Evolutionary conservation across 2,113 vertebrate genomes (phyloP).

Genomic region (Thinocorus orbignyianus): DNA sequence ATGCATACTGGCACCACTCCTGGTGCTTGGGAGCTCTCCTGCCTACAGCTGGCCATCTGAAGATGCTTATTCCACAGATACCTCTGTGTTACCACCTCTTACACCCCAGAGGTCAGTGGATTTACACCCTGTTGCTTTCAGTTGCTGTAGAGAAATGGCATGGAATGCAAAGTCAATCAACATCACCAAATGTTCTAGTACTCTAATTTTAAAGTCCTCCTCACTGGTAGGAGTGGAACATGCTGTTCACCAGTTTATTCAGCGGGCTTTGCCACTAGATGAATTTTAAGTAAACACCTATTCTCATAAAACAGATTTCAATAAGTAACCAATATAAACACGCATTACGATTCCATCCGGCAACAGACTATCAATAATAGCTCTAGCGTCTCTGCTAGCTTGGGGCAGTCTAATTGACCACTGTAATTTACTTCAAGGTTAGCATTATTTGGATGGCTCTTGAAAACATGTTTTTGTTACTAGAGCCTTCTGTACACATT

Average conservation of each 20-base stretch:
- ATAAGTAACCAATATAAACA: neutral
- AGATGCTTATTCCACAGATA: neutral
- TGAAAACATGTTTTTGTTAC: neutral
- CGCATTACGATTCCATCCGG: neutral
- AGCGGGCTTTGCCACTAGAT: neutral
- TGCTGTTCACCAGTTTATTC: neutral
- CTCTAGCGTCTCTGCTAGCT: neutral
- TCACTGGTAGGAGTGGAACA: neutral
- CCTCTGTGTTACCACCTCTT: neutral
- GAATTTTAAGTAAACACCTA: neutral
- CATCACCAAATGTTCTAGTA: neutral
- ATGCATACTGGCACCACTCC: rapidly evolving
- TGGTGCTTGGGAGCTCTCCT: neutral
- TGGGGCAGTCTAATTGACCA: neutral
- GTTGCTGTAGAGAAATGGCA: neutral
- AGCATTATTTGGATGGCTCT: neutral
- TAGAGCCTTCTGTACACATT: neutral
- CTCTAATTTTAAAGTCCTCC: neutral
- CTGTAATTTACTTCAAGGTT: neutral
- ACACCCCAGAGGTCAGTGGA: neutral
- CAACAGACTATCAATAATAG: neutral
- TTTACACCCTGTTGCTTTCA: neutral
- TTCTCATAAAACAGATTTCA: neutral
- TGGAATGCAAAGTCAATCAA: neutral
- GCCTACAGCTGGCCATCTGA: neutral